Evolutionary conservation across 2,888 invertebrate species (phyloP).

Genomic region (Mellilla xanthometata): DNA sequence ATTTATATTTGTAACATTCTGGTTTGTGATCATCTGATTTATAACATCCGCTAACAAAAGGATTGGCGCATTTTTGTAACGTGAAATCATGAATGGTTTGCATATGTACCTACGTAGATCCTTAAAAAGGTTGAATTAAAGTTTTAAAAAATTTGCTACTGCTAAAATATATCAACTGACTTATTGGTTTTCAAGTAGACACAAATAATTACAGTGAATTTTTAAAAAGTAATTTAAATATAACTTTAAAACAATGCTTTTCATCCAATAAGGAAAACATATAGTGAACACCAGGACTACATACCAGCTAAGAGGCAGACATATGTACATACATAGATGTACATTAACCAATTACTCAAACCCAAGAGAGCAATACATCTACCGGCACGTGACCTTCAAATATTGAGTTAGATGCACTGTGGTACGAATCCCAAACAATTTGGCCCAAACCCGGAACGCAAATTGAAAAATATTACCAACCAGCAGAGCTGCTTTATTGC

Average conservation of each 20-base stretch:
- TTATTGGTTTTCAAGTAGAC: no score
- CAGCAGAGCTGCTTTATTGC: conserved; percentile 24
- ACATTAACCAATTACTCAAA: conserved; percentile 39
- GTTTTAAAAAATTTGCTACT: no score
- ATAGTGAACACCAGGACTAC: no score
- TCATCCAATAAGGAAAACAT: no score
- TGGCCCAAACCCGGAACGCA: conserved; percentile 39
- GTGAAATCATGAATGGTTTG: not conserved
- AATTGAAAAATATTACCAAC: conserved; percentile 44
- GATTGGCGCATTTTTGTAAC: not conserved
- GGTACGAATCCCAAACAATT: conserved; percentile 38
- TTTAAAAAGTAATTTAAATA: no score
- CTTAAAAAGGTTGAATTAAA: no score
- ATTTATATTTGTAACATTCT: no score
- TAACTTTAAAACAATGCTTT: no score
- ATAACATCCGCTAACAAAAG: conserved; percentile 8
- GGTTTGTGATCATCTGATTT: no score
- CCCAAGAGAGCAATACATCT: conserved; percentile 58
- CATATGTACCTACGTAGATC: no score
- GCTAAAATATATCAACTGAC: no score
- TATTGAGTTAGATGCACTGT: conserved; percentile 50
- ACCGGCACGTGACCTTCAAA: conserved; percentile 59
- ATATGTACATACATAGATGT: not conserved
- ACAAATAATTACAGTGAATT: no score
- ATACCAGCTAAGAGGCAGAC: not conserved